phyloP scores from a whole-genome alignment of 2,888 invertebrate species.

The Salpingus planirostris region DNA sequence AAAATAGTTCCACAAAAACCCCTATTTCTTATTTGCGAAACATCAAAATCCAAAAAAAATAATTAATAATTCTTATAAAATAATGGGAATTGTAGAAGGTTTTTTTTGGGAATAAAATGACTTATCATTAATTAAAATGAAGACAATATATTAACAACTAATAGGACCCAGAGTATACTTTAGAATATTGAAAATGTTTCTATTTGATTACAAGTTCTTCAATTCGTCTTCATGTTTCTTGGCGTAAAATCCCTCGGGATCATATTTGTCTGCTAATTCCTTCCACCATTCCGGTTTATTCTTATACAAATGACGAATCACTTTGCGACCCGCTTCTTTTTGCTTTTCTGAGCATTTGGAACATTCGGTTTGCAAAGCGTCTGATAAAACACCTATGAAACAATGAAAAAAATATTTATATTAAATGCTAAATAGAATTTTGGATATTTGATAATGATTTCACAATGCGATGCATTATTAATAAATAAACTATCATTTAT shows the following conservation, averaged over 20 bases:
- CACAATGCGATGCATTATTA: neutral
- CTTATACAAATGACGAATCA: constrained; percentile 54
- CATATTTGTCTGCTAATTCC: constrained; percentile 53
- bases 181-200: no score
- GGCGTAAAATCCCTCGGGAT: constrained; percentile 54
- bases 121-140: no score
- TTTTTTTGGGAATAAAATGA: no score
- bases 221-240: constrained; percentile 53
- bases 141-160: no score
- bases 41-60: no score
- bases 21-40: no score
- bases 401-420: constrained; percentile 30
- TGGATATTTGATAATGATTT: neutral
- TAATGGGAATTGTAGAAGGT: no score
- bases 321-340: constrained; percentile 49
- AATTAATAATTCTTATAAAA: no score
- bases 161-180: no score
- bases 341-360: constrained; percentile 55
- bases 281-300: constrained; percentile 54
- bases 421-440: neutral
- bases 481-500: neutral
- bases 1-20: no score
- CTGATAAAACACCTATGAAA: constrained; percentile 58
- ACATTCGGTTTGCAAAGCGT: constrained; percentile 57
- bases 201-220: constrained; percentile 16